These are phyloP conservation scores for Parauchenoglanis ngamensis DNA, from an alignment of 2,797 vertebrate genomes.

Conservation along the genomic window DNA sequence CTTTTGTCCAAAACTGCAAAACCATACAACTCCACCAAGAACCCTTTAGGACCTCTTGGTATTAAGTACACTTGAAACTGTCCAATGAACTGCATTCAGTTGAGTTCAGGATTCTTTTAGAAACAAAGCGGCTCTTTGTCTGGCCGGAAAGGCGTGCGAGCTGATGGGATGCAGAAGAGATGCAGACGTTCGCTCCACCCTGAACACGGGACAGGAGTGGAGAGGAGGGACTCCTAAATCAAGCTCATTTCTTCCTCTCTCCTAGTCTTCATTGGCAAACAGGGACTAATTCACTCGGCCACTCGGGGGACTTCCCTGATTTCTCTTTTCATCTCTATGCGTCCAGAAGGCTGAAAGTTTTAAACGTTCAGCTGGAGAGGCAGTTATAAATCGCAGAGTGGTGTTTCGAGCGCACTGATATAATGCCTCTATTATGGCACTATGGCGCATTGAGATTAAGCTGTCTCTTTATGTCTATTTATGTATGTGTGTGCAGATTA, in stretches of 20 bases:
- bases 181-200: slow-evolving; percentile 57
- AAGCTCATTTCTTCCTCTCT: slow-evolving; percentile 54
- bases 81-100: background rate
- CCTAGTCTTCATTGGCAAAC: slow-evolving; percentile 59
- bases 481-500: background rate
- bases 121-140: slow-evolving; percentile 42
- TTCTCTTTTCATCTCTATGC: slow-evolving; percentile 59
- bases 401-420: slow-evolving; percentile 23
- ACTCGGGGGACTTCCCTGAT: slow-evolving; percentile 56
- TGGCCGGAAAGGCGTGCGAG: background rate
- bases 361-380: slow-evolving; percentile 60
- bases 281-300: slow-evolving; percentile 62
- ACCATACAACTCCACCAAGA: background rate
- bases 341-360: slow-evolving; percentile 49
- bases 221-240: slow-evolving; percentile 61
- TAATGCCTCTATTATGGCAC: slow-evolving; percentile 32
- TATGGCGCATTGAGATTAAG: slow-evolving; percentile 38
- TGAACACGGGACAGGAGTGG: slow-evolving; percentile 43
- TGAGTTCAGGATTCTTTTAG: background rate
- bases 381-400: slow-evolving; percentile 60
- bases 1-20: slow-evolving; percentile 9
- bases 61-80: background rate
- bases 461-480: slow-evolving; percentile 11
- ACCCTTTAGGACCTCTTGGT: slow-evolving; percentile 18
- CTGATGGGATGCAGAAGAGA: slow-evolving; percentile 57